Evolutionary conservation across 2,888 invertebrate genomes (phyloP).

Genomic region (Caenorhabditis becei): DNA sequence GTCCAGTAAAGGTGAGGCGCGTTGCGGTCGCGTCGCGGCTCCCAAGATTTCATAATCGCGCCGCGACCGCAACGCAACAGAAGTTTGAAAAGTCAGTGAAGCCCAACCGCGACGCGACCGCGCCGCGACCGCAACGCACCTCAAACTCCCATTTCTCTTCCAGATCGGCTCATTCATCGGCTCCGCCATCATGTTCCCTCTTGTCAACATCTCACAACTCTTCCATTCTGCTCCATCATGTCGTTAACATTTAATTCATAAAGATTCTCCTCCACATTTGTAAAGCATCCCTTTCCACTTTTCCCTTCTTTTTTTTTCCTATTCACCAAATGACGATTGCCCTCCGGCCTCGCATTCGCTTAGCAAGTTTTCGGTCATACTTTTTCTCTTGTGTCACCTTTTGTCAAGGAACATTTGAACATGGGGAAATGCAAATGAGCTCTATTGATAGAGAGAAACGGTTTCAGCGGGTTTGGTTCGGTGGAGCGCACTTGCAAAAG

Average conservation of each 20-base stretch:
- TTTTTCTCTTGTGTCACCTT: neutral
- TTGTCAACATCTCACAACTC: constrained; percentile 82
- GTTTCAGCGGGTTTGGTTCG: neutral
- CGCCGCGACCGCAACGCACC: constrained; percentile 3
- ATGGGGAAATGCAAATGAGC: neutral
- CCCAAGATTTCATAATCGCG: too few relatives aligned
- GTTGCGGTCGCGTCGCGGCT: too few relatives aligned
- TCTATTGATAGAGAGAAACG: neutral
- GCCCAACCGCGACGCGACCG: too few relatives aligned
- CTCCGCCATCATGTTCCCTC: constrained; percentile 82
- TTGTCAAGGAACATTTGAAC: neutral
- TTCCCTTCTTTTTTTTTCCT: constrained; percentile 3
- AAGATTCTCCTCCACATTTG: constrained; percentile 13
- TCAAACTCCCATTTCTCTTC: constrained; percentile 16
- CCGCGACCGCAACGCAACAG: too few relatives aligned
- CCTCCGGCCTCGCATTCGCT: constrained; percentile 17
- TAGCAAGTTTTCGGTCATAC: constrained; percentile 51
- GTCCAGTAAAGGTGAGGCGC: too few relatives aligned
- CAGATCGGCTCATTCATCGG: constrained; percentile 83
- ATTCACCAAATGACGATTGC: neutral
- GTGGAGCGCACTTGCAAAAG: too few relatives aligned
- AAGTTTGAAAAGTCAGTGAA: neutral
- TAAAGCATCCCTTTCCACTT: constrained; percentile 1
- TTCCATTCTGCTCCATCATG: constrained; percentile 78
- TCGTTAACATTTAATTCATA: constrained; percentile 7